Base-by-base conservation (phyloP, 2,888 invertebrate species). In the Harpalus rufipes region DNA sequence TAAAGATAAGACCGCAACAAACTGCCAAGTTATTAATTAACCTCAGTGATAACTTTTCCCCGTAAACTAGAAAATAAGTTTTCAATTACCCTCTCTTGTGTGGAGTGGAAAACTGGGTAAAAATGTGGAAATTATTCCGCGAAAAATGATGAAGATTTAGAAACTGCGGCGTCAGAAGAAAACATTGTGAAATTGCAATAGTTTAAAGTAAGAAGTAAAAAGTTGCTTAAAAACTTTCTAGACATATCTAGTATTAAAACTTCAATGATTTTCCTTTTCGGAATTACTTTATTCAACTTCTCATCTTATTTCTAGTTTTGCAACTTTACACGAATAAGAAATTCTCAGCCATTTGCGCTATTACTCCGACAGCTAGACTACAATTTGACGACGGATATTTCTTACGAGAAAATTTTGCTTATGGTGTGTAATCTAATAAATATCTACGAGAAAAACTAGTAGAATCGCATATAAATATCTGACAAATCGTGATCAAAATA, bases 141-240 rank as follows among this genome's bases (percentile, higher is more conserved):
- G 44, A 51, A 51, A 51, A 51, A 51, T 51, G 44, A 51, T 63
- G 18, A 12, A 25, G 18, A 63, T 63, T 10, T 25, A 63, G 63
- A 63, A 63, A 63, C 10, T 25, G 25, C 18, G 12, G 12, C 10
- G 25, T 25, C 25, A 63, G 21, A 63, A 21, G 63, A 63, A 63
- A 63, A 63, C 25, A 63, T 63, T 25, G 63, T 8, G 25, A 63
- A 63, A 63, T 63, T 63, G 25, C 63, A 18, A 21, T 63, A 63
- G 63, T 63, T 63, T 63, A 63, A 25, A 21, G 63, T 21, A 63
- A 21, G 63, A 63, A 63, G 63, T 63, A 63, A 63, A 63, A 63
- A 63, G 25, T 63, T 63, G 63, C 18, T 63, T 63, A 63, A 63
- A 63, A 63, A 63, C 63, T 63, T 63, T 63, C 63, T 63, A 63